phyloP scores from a whole-genome alignment of 2,113 vertebrate genomes.

The Xiphophorus maculatus region DNA sequence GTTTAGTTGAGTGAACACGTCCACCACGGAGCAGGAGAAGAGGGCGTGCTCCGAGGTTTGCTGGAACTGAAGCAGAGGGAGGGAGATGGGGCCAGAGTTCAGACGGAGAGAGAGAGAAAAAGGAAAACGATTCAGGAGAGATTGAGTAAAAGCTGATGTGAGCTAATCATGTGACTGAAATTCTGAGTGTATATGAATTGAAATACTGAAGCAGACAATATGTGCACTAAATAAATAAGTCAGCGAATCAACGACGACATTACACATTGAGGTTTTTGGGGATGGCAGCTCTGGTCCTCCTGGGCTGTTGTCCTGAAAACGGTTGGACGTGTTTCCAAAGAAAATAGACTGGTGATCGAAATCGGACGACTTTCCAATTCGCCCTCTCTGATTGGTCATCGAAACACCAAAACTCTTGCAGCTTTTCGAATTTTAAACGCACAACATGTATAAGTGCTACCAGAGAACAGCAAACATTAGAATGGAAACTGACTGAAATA shows the following conservation, averaged over 20 bases:
- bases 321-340: neutral
- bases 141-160: neutral
- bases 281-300: neutral
- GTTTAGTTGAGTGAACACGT: conserved; percentile 98
- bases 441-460: neutral
- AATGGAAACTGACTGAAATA: neutral
- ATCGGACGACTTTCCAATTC: too few relatives aligned
- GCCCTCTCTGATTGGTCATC: too few relatives aligned
- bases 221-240: neutral
- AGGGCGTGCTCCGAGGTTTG: conserved; percentile 97
- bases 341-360: neutral
- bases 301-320: neutral
- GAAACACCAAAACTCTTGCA: neutral
- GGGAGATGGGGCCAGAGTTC: neutral
- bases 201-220: neutral
- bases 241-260: neutral
- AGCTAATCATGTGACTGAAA: neutral
- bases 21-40: conserved; percentile 98
- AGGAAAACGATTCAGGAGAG: neutral
- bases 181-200: neutral
- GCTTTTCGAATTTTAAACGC: neutral
- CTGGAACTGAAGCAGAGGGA: conserved; percentile 85
- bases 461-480: neutral
- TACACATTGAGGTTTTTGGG: neutral
- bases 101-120: neutral